These are phyloP conservation scores for Colossoma macropomum DNA, from an alignment of 2,113 vertebrate species.

Conservation along the genomic window DNA sequence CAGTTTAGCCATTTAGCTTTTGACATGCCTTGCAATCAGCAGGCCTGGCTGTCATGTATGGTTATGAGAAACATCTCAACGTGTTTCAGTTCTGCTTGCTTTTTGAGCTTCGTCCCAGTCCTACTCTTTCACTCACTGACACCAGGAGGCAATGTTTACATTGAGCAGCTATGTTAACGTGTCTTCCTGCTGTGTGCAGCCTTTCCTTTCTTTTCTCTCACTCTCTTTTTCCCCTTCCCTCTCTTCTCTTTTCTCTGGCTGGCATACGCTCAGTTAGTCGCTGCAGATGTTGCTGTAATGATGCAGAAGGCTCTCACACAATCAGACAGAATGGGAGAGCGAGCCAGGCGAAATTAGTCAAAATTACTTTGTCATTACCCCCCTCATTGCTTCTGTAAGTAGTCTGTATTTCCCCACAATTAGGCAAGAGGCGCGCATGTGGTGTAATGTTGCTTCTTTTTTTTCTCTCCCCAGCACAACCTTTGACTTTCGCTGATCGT, in stretches of 20 bases:
- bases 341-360: conserved; percentile 79
- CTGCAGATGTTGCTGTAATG: conserved; percentile 82
- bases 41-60: conserved; percentile 61
- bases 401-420: conserved; percentile 80
- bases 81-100: conserved; percentile 17
- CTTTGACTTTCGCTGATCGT: conserved; percentile 38
- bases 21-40: conserved; percentile 1
- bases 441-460: conserved; percentile 32
- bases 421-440: conserved; percentile 71
- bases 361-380: conserved; percentile 85
- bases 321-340: conserved; percentile 73
- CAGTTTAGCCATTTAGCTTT: conserved; percentile 69
- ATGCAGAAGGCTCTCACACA: conserved; percentile 76
- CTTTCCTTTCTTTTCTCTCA: conserved; percentile 5
- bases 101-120: conserved; percentile 51
- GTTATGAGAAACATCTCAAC: conserved; percentile 51
- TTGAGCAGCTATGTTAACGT: conserved; percentile 50
- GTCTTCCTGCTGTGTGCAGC: conserved; percentile 22
- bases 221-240: conserved; percentile 33
- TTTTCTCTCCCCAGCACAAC: not conserved
- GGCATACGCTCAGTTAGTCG: conserved; percentile 68
- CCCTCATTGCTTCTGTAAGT: conserved; percentile 85
- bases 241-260: conserved; percentile 46
- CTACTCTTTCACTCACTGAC: conserved; percentile 53
- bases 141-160: conserved; percentile 72